Base-by-base conservation (phyloP, 2,113 vertebrate species). In the Brachypodius melanocephalos region DNA sequence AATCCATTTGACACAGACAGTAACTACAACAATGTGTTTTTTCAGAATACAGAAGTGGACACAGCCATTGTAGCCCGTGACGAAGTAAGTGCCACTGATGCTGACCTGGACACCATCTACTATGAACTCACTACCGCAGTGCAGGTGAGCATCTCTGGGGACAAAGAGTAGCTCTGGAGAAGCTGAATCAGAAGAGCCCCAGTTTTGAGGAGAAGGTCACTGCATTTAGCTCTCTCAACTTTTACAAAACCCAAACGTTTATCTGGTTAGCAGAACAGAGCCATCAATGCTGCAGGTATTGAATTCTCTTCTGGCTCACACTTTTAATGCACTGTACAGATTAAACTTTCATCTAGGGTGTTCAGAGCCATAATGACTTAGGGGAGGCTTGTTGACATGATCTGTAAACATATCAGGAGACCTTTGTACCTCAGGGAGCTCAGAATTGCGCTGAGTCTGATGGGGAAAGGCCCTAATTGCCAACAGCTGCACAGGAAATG, bases 31-130 rank as follows among this genome's bases (percentile, higher is more conserved):
- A 32, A 34, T 26, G 28, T 62, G 57, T 45, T 54, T 40, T 85
- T 91, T 38, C 93, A 98, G 97, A 94, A 96, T 40, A 77, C 74
- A 36, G n/a, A 78, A 80, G 91, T 97, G 72, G 84, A 76, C 19
- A 10, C 85, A 19, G 57, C 22, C 34, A 13, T 97, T 45, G 31
- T 97, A 29, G 28, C 72, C 36, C 88, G 69, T 32, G 80, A 52
- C 3, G 48, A 63, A 12, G 34, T 97, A 34, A 93, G 45, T 0
- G 97, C 95, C 28, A 82, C 2, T 0, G 97, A 98, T 28, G 86
- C n/a, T 65, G 97, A 98, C 65, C 19, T 43, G 73, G 95, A 98
- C 65, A 71, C 1, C 38, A 34, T 98, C 22, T 96, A 26, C 46
- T 98, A 97, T 2, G 91, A 93, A 19, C 96, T 98, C 46, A 55